Conservation (phyloP, 2,113 vertebrate genomes). For the Himantopus leucocephalus region DNA sequence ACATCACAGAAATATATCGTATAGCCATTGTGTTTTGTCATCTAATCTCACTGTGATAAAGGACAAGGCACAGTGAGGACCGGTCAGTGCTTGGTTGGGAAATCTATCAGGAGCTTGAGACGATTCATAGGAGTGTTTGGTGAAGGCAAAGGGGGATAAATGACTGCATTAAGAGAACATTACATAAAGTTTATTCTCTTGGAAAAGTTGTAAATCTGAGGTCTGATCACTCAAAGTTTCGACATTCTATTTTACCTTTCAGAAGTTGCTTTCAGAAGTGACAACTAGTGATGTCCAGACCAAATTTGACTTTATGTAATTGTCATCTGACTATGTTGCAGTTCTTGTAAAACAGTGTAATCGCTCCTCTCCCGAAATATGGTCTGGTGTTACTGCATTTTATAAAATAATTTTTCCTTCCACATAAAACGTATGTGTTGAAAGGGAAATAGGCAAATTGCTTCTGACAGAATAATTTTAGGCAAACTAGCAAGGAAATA, state of each 20-base stretch:
- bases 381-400: background rate
- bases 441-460: background rate
- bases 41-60: background rate
- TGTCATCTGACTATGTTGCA: background rate
- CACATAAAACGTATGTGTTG: background rate
- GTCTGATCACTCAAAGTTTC: background rate
- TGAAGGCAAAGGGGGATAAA: background rate
- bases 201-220: background rate
- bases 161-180: background rate
- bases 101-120: background rate
- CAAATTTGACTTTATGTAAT: background rate
- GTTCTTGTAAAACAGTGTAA: background rate
- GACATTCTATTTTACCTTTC: background rate
- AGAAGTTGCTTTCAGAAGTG: background rate
- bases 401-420: background rate
- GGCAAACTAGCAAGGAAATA: constrained; percentile 1
- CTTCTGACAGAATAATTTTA: constrained; percentile 14
- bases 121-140: rapidly evolving
- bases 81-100: background rate
- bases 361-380: background rate
- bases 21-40: background rate
- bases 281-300: background rate
- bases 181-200: background rate
- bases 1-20: background rate
- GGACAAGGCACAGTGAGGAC: background rate